phyloP scores from a whole-genome alignment of 2,113 vertebrate genomes.

The Blennius ocellaris region DNA sequence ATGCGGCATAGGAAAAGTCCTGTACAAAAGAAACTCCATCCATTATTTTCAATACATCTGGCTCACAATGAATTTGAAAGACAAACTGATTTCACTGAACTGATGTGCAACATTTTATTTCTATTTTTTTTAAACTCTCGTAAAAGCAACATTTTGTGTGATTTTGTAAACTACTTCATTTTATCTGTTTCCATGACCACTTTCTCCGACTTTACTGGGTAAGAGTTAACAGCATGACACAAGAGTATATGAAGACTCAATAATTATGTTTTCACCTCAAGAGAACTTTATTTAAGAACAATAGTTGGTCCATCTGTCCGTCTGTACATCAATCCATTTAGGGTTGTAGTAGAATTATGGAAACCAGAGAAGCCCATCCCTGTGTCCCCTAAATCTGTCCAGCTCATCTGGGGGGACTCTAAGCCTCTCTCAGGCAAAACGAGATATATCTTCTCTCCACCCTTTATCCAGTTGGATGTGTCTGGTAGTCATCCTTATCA shows the following conservation, averaged over 20 bases:
- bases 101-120: slow-evolving; percentile 46
- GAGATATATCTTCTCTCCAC: too few species aligned
- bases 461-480: too few species aligned
- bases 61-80: slow-evolving; percentile 56
- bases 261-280: background rate
- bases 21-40: slow-evolving; percentile 38
- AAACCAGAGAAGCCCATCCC: too few species aligned
- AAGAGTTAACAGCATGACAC: slow-evolving; percentile 15
- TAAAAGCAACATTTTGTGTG: slow-evolving; percentile 44
- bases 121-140: too few species aligned
- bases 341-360: too few species aligned
- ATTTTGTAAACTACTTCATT: slow-evolving; percentile 26
- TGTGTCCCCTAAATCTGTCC: too few species aligned
- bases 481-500: too few species aligned
- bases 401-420: too few species aligned
- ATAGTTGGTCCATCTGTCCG: too few species aligned
- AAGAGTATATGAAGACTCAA: slow-evolving; percentile 1
- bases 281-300: slow-evolving; percentile 12
- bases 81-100: slow-evolving; percentile 53
- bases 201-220: too few species aligned
- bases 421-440: too few species aligned
- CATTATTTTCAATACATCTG: slow-evolving; percentile 48
- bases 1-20: slow-evolving; percentile 48
- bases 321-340: too few species aligned
- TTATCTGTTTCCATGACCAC: background rate